These are phyloP conservation scores for Rhagonycha lutea DNA, from an alignment of 2,888 invertebrate genomes.

Conservation along the genomic window DNA sequence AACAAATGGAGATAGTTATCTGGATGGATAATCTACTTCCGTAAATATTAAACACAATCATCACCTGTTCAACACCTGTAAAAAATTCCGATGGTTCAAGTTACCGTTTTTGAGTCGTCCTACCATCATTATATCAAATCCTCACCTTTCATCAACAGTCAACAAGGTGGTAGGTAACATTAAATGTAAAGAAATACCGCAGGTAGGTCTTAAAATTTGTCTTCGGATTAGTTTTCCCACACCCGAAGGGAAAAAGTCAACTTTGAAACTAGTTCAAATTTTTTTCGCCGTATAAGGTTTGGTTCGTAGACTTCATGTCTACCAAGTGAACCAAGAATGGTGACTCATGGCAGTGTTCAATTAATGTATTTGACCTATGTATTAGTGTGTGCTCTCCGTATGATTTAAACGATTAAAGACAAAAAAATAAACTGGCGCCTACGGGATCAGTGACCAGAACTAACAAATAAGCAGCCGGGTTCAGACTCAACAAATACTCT, in stretches of 20 bases:
- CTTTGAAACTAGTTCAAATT: neutral
- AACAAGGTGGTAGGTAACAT: neutral
- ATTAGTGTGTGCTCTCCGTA: neutral
- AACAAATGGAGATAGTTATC: neutral
- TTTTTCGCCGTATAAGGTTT: neutral
- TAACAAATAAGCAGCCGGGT: neutral
- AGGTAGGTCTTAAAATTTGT: neutral
- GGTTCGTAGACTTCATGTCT: neutral
- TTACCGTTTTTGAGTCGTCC: neutral
- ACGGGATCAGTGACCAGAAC: constrained; percentile 3
- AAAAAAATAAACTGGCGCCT: constrained; percentile 8
- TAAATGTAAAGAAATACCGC: neutral
- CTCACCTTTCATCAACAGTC: neutral
- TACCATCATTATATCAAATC: neutral
- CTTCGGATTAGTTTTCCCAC: neutral
- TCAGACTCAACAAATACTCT: constrained; percentile 6
- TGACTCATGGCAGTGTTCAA: neutral
- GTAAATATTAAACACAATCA: neutral
- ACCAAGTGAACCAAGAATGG: neutral
- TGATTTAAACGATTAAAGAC: neutral
- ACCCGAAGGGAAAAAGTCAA: neutral
- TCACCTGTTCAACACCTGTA: constrained; percentile 4
- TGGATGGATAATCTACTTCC: neutral
- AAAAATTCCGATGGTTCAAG: neutral
- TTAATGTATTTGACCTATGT: neutral